phyloP scores from a whole-genome alignment of 2,888 invertebrate genomes.

The Hydrotaea cyrtoneurina region DNA sequence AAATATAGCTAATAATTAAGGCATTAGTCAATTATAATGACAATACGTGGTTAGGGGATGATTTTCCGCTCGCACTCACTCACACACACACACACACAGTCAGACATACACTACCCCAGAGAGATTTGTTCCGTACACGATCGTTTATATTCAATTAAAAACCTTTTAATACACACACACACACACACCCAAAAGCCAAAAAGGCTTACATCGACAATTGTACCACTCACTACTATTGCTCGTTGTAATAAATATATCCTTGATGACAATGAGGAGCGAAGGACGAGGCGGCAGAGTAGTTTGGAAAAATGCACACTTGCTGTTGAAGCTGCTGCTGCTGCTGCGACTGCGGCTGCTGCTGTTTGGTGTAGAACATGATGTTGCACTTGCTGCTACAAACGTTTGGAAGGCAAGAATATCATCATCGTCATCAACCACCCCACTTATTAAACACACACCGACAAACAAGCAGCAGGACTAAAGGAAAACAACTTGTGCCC shows the following conservation, averaged over 20 bases:
- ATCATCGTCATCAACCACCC: constrained; percentile 58
- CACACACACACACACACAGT: constrained; percentile 17
- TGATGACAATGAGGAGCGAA: constrained; percentile 45
- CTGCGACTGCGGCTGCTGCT: constrained; percentile 71
- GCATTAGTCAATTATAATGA: constrained; percentile 73
- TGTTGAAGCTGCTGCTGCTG: constrained; percentile 70
- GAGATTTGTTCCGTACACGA: constrained; percentile 69
- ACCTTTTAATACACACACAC: constrained; percentile 73
- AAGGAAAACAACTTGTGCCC: constrained; percentile 44
- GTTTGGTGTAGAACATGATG: constrained; percentile 74
- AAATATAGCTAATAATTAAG: constrained; percentile 77
- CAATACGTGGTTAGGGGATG: constrained; percentile 57
- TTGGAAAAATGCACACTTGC: constrained; percentile 76
- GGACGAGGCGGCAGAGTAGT: neutral
- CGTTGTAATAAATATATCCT: constrained; percentile 25
- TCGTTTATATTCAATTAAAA: constrained; percentile 81
- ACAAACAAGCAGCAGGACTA: neutral
- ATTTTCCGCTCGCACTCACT: constrained; percentile 44
- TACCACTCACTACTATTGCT: constrained; percentile 16
- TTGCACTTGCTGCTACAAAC: constrained; percentile 78
- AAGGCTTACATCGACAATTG: constrained; percentile 69
- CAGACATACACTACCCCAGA: constrained; percentile 22
- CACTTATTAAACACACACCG: constrained; percentile 11
- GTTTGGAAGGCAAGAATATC: constrained; percentile 60
- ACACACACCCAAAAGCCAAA: constrained; percentile 74